phyloP scores from a whole-genome alignment of 2,888 invertebrate genomes.

The Eupeodes luniger region DNA sequence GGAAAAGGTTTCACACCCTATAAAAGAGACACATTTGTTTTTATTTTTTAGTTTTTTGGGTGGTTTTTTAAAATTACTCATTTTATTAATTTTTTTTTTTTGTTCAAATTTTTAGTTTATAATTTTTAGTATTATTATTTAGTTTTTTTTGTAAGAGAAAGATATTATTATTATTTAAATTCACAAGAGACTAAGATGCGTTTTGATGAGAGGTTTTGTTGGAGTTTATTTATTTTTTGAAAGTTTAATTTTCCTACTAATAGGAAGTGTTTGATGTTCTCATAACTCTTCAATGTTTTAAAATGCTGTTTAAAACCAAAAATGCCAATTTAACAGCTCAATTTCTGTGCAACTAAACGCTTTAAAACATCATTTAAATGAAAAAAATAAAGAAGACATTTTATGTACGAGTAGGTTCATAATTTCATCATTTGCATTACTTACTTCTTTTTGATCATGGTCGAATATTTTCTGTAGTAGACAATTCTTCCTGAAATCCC shows the following conservation, averaged over 20 bases:
- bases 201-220: constrained; percentile 63
- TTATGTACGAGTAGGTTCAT: constrained; percentile 31
- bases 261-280: constrained; percentile 34
- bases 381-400: not conserved
- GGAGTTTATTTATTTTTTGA: not conserved
- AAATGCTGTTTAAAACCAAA: constrained; percentile 41
- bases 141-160: constrained; percentile 22
- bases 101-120: constrained; percentile 51
- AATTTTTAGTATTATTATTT: constrained; percentile 33
- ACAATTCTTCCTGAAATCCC: not conserved
- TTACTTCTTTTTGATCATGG: not conserved
- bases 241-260: constrained; percentile 46
- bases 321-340: constrained; percentile 60
- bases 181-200: constrained; percentile 76
- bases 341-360: constrained; percentile 62
- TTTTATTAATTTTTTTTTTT: constrained; percentile 43
- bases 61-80: constrained; percentile 39
- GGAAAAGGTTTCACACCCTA: constrained; percentile 69
- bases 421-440: constrained; percentile 13
- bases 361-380: constrained; percentile 20
- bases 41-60: constrained; percentile 59
- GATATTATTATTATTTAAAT: constrained; percentile 65
- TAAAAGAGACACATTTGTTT: constrained; percentile 51
- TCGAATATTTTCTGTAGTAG: not conserved
- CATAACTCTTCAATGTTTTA: constrained; percentile 19